Conservation (phyloP, 2,113 vertebrate species). For the Laticauda laticaudata region DNA sequence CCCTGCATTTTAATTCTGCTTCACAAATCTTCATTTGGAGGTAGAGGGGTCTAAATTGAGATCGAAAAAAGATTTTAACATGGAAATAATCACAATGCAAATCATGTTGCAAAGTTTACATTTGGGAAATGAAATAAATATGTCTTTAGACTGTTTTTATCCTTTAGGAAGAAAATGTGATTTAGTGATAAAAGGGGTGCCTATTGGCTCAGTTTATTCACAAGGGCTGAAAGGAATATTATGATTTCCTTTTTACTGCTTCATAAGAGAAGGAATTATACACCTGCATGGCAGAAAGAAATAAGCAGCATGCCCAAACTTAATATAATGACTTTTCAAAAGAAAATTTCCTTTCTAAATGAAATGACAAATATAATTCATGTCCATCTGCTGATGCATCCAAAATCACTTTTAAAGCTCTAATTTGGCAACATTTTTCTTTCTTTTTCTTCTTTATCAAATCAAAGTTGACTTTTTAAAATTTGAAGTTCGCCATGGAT, state of each 20-base stretch:
- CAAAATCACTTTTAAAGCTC: background rate
- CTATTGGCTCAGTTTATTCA: background rate
- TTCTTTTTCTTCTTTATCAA: background rate
- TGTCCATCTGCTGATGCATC: background rate
- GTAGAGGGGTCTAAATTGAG: slow-evolving; percentile 53
- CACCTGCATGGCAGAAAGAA: background rate
- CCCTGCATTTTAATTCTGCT: slow-evolving; percentile 53
- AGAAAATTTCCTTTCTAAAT: background rate
- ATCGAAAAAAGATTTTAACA: slow-evolving; percentile 42
- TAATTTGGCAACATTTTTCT: background rate
- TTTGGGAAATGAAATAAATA: slow-evolving; percentile 22
- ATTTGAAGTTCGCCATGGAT: background rate
- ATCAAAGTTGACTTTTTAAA: background rate
- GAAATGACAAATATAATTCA: slow-evolving; percentile 8
- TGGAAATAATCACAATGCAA: slow-evolving; percentile 39
- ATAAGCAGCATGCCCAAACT: background rate
- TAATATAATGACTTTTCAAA: background rate
- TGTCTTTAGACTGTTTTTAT: background rate
- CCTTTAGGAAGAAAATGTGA: background rate
- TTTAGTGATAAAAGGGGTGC: background rate
- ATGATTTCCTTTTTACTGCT: background rate
- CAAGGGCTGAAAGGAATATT: background rate
- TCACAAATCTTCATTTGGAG: slow-evolving; percentile 36
- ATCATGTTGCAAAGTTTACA: slow-evolving; percentile 37
- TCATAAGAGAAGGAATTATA: background rate